Evolutionary conservation across 1,140 invertebrate species (phyloP), one percentile per base, ranked within the genome.

Genomic region (Penaeus japonicus): DNA sequence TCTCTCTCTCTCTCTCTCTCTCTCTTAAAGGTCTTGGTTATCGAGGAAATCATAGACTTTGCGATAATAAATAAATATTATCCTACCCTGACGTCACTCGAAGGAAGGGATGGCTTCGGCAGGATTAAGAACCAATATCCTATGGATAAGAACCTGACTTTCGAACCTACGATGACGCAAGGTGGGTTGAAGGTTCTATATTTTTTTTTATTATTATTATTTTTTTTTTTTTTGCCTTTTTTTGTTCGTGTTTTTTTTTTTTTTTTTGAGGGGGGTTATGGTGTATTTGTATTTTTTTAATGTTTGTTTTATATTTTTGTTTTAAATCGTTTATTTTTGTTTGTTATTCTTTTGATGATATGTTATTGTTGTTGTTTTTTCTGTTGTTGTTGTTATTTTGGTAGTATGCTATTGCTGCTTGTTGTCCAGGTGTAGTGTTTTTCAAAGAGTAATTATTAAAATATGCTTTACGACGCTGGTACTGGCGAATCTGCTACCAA

Each of bases 41-140:
- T 87, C 1, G 89, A 90, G 24, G 77, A 90, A n/a, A 87, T 90
- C 12, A 30, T 87, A 15, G 59, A 84, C 22, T 90, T 90, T 27
- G 70, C n/a, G 4, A 78, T 90, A 20, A 77, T 15, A 39, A 87
- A 87, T 70, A 83, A 78, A 5, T 90, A 87, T 55, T 87, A 70
- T 32, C 59, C 84, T 0, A 79, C 47, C 1, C 22, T n/a, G 22
- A 53, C 54, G 4, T 32, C 88, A 5, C 32, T 30, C 0, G n/a
- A 12, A 39, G 18, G 18, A 20, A 47, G 85, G 12, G 78, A 79
- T 17, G 89, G 89, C 7, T 90, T 84, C 24, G 89, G 89, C 53
- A 35, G 5, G 17, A n/a, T 24, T 0, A 47, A 53, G 17, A 90
- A 90, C 54, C 85, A 90, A 78, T 90, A 54, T 32, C 85, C 89